Percentiles rank a stretch among this genome's conserved stretches.
phyloP scores from a whole-genome alignment of 2,797 vertebrate species.

The Premnoplex brunnescens region DNA sequence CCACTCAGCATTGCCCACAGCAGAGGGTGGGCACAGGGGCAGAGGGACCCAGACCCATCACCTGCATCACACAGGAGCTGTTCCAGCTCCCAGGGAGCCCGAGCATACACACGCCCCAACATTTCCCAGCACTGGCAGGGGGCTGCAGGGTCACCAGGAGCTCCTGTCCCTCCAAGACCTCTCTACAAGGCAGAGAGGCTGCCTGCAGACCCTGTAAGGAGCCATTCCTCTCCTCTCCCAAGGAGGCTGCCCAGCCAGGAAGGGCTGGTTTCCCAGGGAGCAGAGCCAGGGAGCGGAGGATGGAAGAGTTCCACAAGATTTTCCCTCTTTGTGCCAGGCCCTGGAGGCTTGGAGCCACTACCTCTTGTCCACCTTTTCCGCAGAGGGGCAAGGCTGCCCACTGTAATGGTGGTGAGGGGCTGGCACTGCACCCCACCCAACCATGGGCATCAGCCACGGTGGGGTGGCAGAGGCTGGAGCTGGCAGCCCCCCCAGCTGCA shows the following conservation, averaged over 20 bases:
- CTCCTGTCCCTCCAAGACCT: not conserved
- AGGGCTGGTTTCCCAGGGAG: not conserved
- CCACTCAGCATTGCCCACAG: not conserved
- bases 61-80: not conserved
- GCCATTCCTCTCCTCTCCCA: not conserved
- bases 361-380: not conserved
- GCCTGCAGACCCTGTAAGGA: not conserved
- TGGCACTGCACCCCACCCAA: not conserved
- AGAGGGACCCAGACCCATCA: not conserved
- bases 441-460: not conserved
- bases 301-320: not conserved
- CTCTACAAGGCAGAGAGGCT: not conserved
- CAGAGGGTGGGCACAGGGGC: not conserved
- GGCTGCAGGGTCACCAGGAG: not conserved
- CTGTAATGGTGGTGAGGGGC: not conserved
- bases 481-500: not conserved
- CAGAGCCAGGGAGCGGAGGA: not conserved
- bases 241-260: not conserved
- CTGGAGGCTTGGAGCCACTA: rapidly evolving
- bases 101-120: not conserved
- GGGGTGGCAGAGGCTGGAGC: not conserved
- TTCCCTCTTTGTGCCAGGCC: not conserved
- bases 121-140: not conserved
- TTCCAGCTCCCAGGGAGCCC: not conserved
- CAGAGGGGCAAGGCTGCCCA: not conserved